These are phyloP conservation scores for Chrysogorgia sp. DNA, from an alignment of 92 coral and sea anemone species.

Conservation along the genomic window DNA sequence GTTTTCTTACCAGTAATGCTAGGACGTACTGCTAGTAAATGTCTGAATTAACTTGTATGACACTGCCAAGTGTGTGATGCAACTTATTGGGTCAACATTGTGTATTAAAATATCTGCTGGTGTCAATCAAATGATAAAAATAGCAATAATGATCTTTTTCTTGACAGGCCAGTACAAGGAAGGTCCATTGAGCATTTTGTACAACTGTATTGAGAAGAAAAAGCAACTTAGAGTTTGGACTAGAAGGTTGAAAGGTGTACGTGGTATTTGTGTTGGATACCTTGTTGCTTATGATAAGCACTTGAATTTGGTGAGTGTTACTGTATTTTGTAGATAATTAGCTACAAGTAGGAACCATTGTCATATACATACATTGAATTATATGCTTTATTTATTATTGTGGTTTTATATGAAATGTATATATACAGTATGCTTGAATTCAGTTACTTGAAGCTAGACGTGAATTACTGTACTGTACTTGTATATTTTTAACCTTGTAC, in stretches of 20 bases:
- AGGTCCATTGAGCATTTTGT: slow-evolving; percentile 89
- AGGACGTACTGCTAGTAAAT: background rate
- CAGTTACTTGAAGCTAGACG: too few species aligned
- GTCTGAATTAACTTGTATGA: background rate
- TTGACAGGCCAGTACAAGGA: slow-evolving; percentile 65
- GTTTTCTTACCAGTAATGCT: background rate
- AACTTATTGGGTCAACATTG: too few species aligned
- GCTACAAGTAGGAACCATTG: too few species aligned
- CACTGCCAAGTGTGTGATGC: too few species aligned
- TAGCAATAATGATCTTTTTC: background rate
- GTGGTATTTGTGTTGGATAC: slow-evolving; percentile 90
- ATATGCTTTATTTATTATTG: too few species aligned
- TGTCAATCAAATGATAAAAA: background rate
- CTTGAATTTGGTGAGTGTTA: slow-evolving; percentile 94
- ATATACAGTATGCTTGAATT: too few species aligned
- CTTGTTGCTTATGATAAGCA: slow-evolving; percentile 97
- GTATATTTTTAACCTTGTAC: too few species aligned
- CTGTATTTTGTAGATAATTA: too few species aligned
- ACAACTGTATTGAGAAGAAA: slow-evolving; percentile 86
- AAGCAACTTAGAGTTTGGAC: slow-evolving; percentile 88
- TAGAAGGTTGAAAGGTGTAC: slow-evolving; percentile 81
- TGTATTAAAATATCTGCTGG: too few species aligned
- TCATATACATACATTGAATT: too few species aligned
- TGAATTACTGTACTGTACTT: too few species aligned
- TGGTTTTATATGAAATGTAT: too few species aligned